Evolutionary conservation across 2,888 invertebrate genomes (phyloP).

Genomic region (Aphodius granarius): DNA sequence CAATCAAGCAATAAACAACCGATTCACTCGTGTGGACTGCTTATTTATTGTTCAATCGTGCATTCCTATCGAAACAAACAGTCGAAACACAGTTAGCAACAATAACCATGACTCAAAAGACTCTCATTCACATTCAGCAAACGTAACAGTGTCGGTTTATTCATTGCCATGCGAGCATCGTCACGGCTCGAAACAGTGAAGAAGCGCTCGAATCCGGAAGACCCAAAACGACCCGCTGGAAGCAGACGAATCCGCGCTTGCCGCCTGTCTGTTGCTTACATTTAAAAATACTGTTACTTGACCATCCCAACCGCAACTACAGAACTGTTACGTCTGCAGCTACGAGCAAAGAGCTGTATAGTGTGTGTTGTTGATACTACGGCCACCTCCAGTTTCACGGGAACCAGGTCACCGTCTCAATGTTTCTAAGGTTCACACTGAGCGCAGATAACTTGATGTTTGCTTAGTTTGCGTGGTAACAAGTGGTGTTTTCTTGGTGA

Average conservation of each 20-base stretch:
- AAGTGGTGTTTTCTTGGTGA: not conserved
- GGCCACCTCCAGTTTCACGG: not conserved
- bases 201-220: not conserved
- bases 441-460: not conserved
- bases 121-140: not conserved
- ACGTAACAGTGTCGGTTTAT: not conserved
- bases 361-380: not conserved
- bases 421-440: not conserved
- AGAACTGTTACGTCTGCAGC: not conserved
- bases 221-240: not conserved
- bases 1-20: not conserved
- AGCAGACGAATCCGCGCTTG: not conserved
- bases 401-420: not conserved
- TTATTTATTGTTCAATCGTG: not conserved
- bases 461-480: not conserved
- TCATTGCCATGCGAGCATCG: not conserved
- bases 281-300: constrained; percentile 12
- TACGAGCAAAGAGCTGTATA: not conserved
- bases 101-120: not conserved
- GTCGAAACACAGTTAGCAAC: not conserved
- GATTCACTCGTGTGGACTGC: not conserved
- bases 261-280: not conserved
- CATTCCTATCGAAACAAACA: not conserved
- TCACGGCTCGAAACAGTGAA: not conserved
- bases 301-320: not conserved